Evolutionary conservation across 2,113 vertebrate species (phyloP).

Genomic region (Paradisaea rubra): DNA sequence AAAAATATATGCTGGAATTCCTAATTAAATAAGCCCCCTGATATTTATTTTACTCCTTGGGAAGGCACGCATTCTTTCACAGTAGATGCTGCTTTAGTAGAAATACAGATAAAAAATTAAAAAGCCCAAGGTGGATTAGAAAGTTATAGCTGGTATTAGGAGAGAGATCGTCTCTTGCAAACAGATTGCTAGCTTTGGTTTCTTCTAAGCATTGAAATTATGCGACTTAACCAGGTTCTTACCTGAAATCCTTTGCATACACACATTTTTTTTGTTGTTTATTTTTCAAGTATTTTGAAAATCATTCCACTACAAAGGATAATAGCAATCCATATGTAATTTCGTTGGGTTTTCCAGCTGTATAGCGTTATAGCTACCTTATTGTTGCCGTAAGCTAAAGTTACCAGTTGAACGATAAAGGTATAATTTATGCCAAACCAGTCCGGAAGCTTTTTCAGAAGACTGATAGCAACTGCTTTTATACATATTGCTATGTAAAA

Average conservation of each 20-base stretch:
- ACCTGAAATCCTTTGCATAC: not conserved
- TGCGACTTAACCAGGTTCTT: not conserved
- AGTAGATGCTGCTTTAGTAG: not conserved
- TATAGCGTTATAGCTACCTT: conserved; percentile 6
- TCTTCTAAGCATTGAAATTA: not conserved
- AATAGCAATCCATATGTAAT: not conserved
- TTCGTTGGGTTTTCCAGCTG: not conserved
- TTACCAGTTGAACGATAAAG: conserved; percentile 45
- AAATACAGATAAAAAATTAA: not conserved
- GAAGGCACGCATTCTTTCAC: not conserved
- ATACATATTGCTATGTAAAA: conserved; percentile 67
- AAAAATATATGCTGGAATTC: conserved; percentile 31
- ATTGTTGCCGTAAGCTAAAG: conserved; percentile 44
- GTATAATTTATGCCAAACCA: conserved; percentile 60
- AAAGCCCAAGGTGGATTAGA: not conserved
- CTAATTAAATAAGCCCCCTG: conserved; percentile 36
- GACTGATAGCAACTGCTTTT: conserved; percentile 66
- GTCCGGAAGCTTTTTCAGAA: conserved; percentile 60
- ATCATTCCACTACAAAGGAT: not conserved
- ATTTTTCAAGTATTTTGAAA: conserved; percentile 12
- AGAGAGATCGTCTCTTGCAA: not conserved
- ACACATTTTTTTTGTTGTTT: not conserved
- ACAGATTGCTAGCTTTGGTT: not conserved
- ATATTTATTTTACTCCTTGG: not conserved
- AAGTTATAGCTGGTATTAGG: not conserved